Base-by-base conservation (phyloP, 1,140 invertebrate species). In the Camponotus vicinus region DNA sequence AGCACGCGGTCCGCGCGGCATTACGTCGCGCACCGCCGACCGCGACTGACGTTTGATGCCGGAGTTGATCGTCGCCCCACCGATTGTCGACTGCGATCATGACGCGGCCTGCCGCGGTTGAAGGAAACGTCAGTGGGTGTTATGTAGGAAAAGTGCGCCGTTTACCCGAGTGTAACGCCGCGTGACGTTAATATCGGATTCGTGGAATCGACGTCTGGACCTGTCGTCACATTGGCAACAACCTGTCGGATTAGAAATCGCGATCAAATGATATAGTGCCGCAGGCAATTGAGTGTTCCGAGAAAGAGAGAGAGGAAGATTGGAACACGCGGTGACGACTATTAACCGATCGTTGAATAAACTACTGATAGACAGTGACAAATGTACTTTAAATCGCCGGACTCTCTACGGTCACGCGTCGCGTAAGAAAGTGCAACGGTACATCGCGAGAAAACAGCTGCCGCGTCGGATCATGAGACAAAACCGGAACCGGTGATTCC, bases 21-120 rank as follows among this genome's bases (percentile, higher is more conserved):
- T 94, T 93, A 93, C 94, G 94, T 94, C 94, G 95, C 93, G 95
- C 92, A 93, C 93, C 93, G 93, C 90, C 94, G 93, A 93, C 90
- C 91, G 94, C 94, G 94, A 94, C 92, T 94, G 94, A 94, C 92
- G 93, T 93, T 42, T 77, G 87, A 45, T 57, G 66, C 63, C 52
- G 64, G 67, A 57, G 77, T 45, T 3, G n/a, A 69, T 52, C 71
- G 69, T 45, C 67, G 64, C 21, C n/a, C 13, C 52, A 42, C 49
- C 42, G 55, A 55, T 37, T 8, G 27, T 64, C 32, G 57, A 45
- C 11, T 11, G 42, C 63, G 18, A 34, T 52, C 61, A 37, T 78
- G 84, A 88, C 82, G 55, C 37, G 57, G 18, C 6, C 55, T 57
- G 40, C 55, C 52, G 73, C 27, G 27, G 27, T n/a, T 45, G 45